phyloP scores from a whole-genome alignment of 2,888 invertebrate species.

The Caenorhabditis macrosperma region DNA sequence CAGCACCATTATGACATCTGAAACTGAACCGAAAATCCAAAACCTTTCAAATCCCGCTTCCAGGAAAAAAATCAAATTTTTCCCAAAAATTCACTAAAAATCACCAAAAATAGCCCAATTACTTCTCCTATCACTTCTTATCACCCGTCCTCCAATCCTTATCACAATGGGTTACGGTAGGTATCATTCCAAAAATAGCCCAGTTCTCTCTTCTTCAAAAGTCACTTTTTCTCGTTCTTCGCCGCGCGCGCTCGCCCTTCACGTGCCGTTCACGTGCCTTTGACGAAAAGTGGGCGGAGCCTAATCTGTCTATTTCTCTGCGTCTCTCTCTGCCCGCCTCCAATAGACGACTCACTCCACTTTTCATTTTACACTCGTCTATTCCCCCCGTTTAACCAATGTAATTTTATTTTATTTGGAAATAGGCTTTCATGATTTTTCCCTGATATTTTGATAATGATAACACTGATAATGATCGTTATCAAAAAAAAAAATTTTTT shows the following conservation, averaged over 20 bases:
- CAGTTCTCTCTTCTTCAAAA: background rate
- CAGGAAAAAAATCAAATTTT: background rate
- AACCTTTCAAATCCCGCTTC: background rate
- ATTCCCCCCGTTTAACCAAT: background rate
- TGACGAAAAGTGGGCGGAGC: slow-evolving; percentile 10
- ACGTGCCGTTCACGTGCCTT: too few relatives aligned
- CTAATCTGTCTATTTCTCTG: slow-evolving; percentile 1
- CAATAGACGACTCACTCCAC: background rate
- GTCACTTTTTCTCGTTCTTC: background rate
- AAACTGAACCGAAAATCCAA: too few relatives aligned
- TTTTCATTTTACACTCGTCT: background rate
- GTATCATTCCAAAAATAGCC: slow-evolving; percentile 10
- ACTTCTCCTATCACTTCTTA: too few relatives aligned
- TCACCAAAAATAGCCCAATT: too few relatives aligned
- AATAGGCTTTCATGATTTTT: background rate
- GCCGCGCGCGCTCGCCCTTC: background rate
- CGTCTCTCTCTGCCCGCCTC: background rate
- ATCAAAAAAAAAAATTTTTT: too few relatives aligned
- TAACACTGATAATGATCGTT: background rate
- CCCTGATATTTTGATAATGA: background rate
- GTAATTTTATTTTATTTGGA: slow-evolving; percentile 14
- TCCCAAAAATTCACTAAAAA: too few relatives aligned
- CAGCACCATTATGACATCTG: too few relatives aligned
- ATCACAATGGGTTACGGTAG: slow-evolving; percentile 7
- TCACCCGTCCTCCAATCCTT: background rate